Base-by-base conservation (phyloP, 64 coral and sea anemone genomes). In the Trachythela sp. region DNA sequence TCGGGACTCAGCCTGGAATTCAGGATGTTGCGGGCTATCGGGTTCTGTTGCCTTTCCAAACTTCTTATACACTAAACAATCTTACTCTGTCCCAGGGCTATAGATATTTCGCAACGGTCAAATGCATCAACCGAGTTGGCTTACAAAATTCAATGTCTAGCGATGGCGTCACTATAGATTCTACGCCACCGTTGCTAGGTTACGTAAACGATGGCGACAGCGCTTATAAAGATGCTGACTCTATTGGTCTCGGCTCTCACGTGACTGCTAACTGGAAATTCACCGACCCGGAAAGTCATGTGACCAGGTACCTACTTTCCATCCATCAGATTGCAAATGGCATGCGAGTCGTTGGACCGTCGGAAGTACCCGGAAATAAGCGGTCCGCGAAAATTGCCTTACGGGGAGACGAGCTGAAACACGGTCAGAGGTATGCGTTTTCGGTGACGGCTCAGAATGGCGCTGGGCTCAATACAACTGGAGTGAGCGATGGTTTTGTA, bases 1-100 rank as follows among this genome's bases (percentile, higher is more conserved):
- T 99, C 77, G 96, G 96, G 2, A 37, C 91, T 39, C 96, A 99
- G 48, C 96, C 96, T 70, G 96, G 96, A 91, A 67, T 70, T 39
- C 64, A 59, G 0, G 84, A 93, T 71, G 67, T 91, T 36, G 89
- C 91, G 84, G 91, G 89, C 39, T 95, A 93, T 13, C 92, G 90
- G 17, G 56, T 20, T 13, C 31, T 95, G 10, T 37, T 91, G 15
- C 11, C 75, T 40, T 17, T 71, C 20, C 86, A 93, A 34, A 99
- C 51, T 4, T 91, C 88, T 2, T 91, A 88, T 43, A 71, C 86
- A 34, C 35, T 85, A n/a, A 80, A 35, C 4, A 70, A 80, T 36
- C 41, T 71, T 8, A 36, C 36, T 67, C 91, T 99, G 45, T 91
- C 60, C 58, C 72, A 67, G 8, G 93, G 91, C 26, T 93, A 91